Base-by-base conservation (phyloP, 2,888 invertebrate species). In the Sphecodes monilicornis region DNA sequence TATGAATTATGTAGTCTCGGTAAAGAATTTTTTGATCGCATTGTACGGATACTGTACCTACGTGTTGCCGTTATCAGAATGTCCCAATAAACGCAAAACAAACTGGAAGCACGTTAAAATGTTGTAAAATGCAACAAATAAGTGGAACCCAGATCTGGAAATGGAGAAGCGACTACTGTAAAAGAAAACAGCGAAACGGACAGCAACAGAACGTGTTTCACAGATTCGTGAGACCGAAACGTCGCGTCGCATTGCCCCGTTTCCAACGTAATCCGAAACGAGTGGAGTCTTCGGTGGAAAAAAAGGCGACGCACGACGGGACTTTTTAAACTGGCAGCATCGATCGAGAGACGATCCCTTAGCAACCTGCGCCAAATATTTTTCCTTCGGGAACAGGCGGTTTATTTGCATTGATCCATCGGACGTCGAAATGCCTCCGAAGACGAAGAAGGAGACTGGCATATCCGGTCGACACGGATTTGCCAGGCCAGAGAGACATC, bases 401-500 rank as follows among this genome's bases (percentile, higher is more conserved):
- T 93, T 93, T 93, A 92, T 93, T 93, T 93, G 92, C 91, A 91
- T 91, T 89, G 90, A 91, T 91, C 91, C 91, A 87, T 90, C 92
- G 86, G 84, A 87, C 87, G 90, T 90, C 91, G 90, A 89, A 87
- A 90, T 85, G 90, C 87, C 85, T 85, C 76, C 85, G 83, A 82
- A 84, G 64, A 81, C 85, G 85, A 82, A 50, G 76, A 81, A 89
- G 87, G 75, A 90, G 88, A 91, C 89, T 89, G 90, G 86, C 91
- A 75, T 90, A 90, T 92, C 91, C 91, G 91, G 90, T 84, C 84
- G 83, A 82, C 80, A 79, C 72, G 86, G 86, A 88, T 86, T 89
- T 86, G 81, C 89, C 84, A 70, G 70, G 54, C 82, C 57, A 66
- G 80, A 86, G 85, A 86, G 88, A 90, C 90, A 86, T 84, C 90